Evolutionary conservation across 2,113 vertebrate species (phyloP).

Genomic region (Perca fluviatilis): DNA sequence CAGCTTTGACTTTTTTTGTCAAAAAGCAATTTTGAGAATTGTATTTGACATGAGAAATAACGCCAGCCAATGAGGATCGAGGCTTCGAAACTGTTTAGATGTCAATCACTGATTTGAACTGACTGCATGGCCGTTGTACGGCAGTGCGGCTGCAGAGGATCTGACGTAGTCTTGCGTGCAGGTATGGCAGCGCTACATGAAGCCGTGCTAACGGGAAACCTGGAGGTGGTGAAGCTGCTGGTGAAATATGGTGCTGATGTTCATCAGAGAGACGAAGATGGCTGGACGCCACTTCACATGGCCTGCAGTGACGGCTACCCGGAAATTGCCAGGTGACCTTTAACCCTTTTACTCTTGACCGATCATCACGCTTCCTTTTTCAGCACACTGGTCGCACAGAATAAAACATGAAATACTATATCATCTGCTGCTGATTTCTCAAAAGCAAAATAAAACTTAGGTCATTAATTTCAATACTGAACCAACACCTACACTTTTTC

Average conservation of each 20-base stretch:
- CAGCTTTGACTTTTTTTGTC: neutral
- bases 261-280: constrained; percentile 92
- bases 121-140: too few species aligned
- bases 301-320: constrained; percentile 94
- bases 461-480: neutral
- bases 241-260: constrained; percentile 93
- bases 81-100: neutral
- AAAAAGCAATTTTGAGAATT: neutral
- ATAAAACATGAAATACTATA: neutral
- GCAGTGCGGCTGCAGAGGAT: neutral
- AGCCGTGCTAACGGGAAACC: constrained; percentile 93
- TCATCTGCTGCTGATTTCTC: neutral
- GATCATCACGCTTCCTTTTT: neutral
- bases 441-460: neutral
- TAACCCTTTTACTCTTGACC: neutral
- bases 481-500: neutral
- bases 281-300: constrained; percentile 96
- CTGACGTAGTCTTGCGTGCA: constrained; percentile 56
- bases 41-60: neutral
- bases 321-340: constrained; percentile 90
- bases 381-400: neutral
- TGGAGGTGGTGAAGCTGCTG: constrained; percentile 95
- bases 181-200: constrained; percentile 96
- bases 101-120: neutral
- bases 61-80: neutral